phyloP scores from a whole-genome alignment of 2,113 vertebrate species.

The Gyps fulvus region DNA sequence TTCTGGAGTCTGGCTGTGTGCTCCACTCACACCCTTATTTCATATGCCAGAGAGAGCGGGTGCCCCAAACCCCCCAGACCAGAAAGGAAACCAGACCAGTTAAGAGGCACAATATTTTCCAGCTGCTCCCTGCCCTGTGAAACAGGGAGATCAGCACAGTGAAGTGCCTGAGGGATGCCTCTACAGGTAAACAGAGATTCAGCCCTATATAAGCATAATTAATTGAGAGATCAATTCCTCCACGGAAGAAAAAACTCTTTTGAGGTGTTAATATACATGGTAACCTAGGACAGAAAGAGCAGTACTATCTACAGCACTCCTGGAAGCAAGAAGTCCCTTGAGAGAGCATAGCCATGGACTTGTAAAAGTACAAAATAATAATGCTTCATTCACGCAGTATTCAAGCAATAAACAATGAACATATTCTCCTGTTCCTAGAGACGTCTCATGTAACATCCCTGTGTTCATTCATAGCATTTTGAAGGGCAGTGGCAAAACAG shows the following conservation, averaged over 20 bases:
- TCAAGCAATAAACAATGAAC: neutral
- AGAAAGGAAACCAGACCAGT: neutral
- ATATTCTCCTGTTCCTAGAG: neutral
- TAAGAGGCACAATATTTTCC: neutral
- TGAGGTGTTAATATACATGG: neutral
- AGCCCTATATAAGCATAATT: neutral
- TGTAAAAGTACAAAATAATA: neutral
- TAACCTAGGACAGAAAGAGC: neutral
- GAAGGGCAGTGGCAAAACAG: neutral
- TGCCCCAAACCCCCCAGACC: neutral
- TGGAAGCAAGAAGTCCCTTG: neutral
- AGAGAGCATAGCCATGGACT: neutral
- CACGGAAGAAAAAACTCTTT: neutral
- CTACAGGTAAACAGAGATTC: neutral
- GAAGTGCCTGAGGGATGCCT: neutral
- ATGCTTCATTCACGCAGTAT: neutral
- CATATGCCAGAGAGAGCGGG: neutral
- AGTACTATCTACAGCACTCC: neutral
- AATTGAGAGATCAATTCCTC: neutral
- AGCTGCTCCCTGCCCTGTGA: neutral
- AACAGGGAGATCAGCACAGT: neutral
- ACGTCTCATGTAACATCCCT: neutral
- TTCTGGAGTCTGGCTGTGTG: neutral
- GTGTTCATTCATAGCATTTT: neutral
- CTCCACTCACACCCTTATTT: neutral